phyloP scores from a whole-genome alignment of 2,113 vertebrate genomes.

The Paraplagusia blochii region DNA sequence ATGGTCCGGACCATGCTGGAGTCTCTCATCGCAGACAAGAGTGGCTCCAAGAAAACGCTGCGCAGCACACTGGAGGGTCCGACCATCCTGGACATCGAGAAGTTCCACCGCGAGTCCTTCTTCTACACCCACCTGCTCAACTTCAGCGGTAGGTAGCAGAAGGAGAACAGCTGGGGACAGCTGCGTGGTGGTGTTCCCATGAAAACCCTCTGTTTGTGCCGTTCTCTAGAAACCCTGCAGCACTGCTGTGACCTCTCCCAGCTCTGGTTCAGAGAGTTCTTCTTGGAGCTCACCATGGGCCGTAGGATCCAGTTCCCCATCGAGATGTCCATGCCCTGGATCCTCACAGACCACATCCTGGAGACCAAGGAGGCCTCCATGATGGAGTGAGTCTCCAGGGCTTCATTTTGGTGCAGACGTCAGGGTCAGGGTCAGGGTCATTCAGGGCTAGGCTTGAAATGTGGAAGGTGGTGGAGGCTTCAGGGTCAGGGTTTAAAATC shows the following conservation, averaged over 20 bases:
- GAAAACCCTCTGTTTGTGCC: background rate
- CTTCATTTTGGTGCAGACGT: too few relatives aligned
- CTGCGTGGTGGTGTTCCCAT: background rate
- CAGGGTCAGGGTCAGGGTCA: too few relatives aligned
- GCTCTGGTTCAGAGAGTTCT: slow-evolving; percentile 99
- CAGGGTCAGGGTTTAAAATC: too few relatives aligned
- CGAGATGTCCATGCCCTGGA: slow-evolving; percentile 99
- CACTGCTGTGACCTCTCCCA: slow-evolving; percentile 98
- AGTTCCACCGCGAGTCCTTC: slow-evolving; percentile 97
- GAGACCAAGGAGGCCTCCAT: slow-evolving; percentile 99
- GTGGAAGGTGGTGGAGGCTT: too few relatives aligned
- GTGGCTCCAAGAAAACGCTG: slow-evolving; percentile 96
- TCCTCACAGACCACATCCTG: slow-evolving; percentile 97
- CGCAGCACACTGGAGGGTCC: slow-evolving; percentile 94
- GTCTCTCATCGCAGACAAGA: slow-evolving; percentile 96
- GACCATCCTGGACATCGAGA: slow-evolving; percentile 94
- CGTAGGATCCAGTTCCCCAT: slow-evolving; percentile 99
- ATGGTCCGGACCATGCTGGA: slow-evolving; percentile 99
- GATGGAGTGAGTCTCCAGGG: slow-evolving; percentile 86
- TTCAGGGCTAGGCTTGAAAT: too few relatives aligned
- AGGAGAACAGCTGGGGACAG: too few relatives aligned
- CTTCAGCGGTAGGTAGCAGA: slow-evolving; percentile 84
- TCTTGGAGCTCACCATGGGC: slow-evolving; percentile 98
- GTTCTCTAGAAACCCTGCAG: slow-evolving; percentile 88
- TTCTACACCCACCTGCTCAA: slow-evolving; percentile 98